phyloP scores from a whole-genome alignment of 2,888 invertebrate genomes.

The Limnephilus auricula region DNA sequence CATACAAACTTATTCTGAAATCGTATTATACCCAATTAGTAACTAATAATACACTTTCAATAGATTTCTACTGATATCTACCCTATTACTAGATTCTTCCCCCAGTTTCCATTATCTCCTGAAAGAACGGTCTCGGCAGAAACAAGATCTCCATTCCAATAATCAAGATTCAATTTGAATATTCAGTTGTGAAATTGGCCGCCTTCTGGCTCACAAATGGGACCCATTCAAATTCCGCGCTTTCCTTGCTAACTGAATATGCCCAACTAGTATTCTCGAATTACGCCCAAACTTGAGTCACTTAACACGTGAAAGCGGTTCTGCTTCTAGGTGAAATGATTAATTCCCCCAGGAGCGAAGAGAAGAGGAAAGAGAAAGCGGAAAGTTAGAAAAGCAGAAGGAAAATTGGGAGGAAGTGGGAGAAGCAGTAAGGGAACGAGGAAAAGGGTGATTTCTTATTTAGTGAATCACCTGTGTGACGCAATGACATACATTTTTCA shows the following conservation, averaged over 20 bases:
- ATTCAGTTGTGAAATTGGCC: background rate
- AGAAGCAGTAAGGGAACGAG: background rate
- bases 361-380: background rate
- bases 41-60: background rate
- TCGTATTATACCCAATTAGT: too few relatives aligned
- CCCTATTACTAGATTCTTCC: background rate
- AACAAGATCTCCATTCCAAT: background rate
- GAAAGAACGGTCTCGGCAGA: too few relatives aligned
- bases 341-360: background rate
- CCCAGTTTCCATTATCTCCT: background rate
- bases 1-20: too few relatives aligned
- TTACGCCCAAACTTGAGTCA: constrained; percentile 13
- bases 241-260: background rate
- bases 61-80: background rate
- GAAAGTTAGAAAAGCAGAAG: background rate
- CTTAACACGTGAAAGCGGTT: background rate
- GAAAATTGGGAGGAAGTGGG: background rate
- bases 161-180: background rate
- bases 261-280: background rate
- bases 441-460: background rate
- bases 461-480: constrained; percentile 8
- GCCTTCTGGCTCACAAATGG: background rate
- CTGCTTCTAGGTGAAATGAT: constrained; percentile 6
- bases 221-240: background rate
- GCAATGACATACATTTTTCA: background rate